phyloP scores from a whole-genome alignment of 2,797 vertebrate species.

The Scarus forsteni region DNA sequence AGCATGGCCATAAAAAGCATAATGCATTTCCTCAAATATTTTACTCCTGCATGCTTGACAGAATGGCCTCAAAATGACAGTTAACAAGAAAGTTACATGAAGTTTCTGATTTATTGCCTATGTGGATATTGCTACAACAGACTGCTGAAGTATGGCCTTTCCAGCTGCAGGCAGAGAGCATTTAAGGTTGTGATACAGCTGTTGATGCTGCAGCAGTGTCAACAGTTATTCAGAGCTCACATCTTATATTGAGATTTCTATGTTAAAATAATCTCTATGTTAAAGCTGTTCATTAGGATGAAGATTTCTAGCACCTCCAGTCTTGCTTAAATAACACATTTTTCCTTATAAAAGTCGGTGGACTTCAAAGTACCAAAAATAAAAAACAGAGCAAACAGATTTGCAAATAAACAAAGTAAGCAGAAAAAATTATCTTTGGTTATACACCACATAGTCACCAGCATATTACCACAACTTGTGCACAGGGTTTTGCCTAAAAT shows the following conservation, averaged over 20 bases:
- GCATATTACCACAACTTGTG: too few relatives aligned
- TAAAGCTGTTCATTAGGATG: too few relatives aligned
- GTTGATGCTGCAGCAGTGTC: not conserved
- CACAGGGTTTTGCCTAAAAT: too few relatives aligned
- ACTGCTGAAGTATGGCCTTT: not conserved
- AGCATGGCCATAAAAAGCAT: constrained; percentile 17
- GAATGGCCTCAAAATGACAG: constrained; percentile 18
- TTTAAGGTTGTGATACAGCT: not conserved
- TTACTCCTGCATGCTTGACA: constrained; percentile 18
- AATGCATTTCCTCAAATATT: constrained; percentile 15
- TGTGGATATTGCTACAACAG: not conserved
- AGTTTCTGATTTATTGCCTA: constrained; percentile 21
- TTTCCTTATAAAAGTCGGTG: too few relatives aligned
- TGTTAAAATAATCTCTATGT: too few relatives aligned
- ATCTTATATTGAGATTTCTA: not conserved
- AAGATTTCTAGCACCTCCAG: too few relatives aligned
- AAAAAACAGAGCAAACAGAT: too few relatives aligned
- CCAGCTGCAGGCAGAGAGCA: constrained; percentile 2
- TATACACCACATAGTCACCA: too few relatives aligned
- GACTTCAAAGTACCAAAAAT: too few relatives aligned
- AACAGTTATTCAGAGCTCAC: not conserved
- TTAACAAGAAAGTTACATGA: constrained; percentile 7
- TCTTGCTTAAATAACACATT: too few relatives aligned
- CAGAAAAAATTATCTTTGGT: too few relatives aligned
- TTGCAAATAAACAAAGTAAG: too few relatives aligned